Conservation (phyloP, 2,113 vertebrate species). For the Smithornis capensis region DNA sequence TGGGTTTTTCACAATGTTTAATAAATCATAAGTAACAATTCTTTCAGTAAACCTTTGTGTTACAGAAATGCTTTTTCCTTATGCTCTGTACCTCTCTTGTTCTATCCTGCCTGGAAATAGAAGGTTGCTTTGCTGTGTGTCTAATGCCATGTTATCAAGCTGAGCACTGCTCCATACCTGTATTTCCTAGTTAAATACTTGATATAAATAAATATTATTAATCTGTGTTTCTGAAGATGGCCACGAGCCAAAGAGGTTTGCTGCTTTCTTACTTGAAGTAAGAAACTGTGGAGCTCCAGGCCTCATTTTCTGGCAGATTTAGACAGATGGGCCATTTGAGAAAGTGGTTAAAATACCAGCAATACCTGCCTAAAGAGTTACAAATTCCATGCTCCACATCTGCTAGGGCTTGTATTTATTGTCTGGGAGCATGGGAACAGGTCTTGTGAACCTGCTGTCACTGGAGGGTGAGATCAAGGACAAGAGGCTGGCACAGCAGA, state of each 20-base stretch:
- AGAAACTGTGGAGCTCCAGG: not conserved
- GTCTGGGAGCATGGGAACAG: accelerated
- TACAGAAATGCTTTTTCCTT: not conserved
- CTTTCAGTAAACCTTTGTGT: not conserved
- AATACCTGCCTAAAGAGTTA: not conserved
- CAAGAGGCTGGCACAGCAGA: accelerated
- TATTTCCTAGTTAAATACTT: not conserved
- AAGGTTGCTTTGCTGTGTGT: not conserved
- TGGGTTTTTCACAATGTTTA: not conserved
- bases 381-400: not conserved
- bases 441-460: not conserved
- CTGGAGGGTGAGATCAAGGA: not conserved
- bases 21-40: not conserved
- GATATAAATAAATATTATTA: not conserved
- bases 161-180: not conserved
- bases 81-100: not conserved
- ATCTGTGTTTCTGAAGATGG: not conserved
- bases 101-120: not conserved
- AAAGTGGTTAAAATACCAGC: conserved; percentile 22
- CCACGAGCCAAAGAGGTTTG: not conserved
- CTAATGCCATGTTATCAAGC: not conserved
- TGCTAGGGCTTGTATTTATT: not conserved
- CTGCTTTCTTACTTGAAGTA: not conserved
- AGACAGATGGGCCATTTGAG: not conserved
- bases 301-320: not conserved